phyloP scores from a whole-genome alignment of 1,140 invertebrate genomes.

The Drosophila lacertosa region DNA sequence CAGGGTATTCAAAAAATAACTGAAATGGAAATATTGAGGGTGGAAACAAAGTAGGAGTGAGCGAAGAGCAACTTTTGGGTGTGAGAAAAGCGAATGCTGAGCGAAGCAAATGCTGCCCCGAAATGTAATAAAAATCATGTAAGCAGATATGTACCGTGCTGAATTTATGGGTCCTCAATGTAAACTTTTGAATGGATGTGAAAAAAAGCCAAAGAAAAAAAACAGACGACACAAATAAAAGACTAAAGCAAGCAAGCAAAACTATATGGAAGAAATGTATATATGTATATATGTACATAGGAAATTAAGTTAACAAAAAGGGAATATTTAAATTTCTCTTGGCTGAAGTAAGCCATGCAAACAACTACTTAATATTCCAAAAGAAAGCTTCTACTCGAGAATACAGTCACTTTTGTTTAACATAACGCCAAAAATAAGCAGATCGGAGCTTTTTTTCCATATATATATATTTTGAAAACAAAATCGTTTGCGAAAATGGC shows the following conservation, averaged over 20 bases:
- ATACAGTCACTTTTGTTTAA: background rate
- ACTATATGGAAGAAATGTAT: background rate
- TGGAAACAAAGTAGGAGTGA: constrained; percentile 17
- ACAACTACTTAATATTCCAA: background rate
- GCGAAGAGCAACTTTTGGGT: constrained; percentile 7
- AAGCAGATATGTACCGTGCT: constrained; percentile 34
- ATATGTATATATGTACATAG: too few relatives aligned
- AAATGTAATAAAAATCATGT: constrained; percentile 42
- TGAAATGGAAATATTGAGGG: constrained; percentile 38
- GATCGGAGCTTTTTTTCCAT: background rate
- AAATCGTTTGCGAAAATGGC: background rate
- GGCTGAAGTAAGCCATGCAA: too few relatives aligned
- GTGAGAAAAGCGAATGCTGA: constrained; percentile 23
- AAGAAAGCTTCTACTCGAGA: background rate
- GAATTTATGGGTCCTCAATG: constrained; percentile 31
- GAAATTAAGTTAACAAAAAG: too few relatives aligned
- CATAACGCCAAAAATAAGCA: background rate
- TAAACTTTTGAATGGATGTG: constrained; percentile 24
- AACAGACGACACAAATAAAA: constrained; percentile 7
- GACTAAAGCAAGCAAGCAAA: background rate
- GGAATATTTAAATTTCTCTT: too few relatives aligned
- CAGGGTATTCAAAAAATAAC: constrained; percentile 27
- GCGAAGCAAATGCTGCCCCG: constrained; percentile 29
- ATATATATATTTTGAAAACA: background rate
- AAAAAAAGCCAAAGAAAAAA: background rate